Percentiles rank a stretch among this genome's conserved stretches.
Evolutionary conservation across 2,888 invertebrate genomes (phyloP).

Genomic region (Bhutanitis thaidina): DNA sequence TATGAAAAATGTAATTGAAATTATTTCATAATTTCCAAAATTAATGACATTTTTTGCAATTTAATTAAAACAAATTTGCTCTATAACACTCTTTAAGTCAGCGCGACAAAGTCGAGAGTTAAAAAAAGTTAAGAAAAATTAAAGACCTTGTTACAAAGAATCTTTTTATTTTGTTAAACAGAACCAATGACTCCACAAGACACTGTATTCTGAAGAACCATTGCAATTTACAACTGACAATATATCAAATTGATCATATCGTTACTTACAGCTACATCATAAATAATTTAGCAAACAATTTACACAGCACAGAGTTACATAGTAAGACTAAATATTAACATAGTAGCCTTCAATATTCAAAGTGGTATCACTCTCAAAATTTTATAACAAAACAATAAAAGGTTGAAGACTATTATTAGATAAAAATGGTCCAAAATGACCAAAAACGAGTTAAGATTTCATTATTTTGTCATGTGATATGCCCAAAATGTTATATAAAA

Average conservation of each 20-base stretch:
- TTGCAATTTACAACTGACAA: conserved; percentile 45
- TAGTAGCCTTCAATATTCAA: conserved; percentile 4
- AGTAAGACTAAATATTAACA: conserved; percentile 12
- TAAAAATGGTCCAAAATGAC: conserved; percentile 19
- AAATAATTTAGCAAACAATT: conserved; percentile 68
- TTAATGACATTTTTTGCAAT: too few relatives aligned
- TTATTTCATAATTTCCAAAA: too few relatives aligned
- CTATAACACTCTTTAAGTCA: too few relatives aligned
- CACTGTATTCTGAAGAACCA: conserved; percentile 40
- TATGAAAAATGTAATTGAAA: too few relatives aligned
- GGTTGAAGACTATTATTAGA: neutral
- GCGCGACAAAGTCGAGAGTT: too few relatives aligned
- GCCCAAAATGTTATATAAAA: neutral
- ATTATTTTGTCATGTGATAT: conserved; percentile 16
- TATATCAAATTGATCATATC: conserved; percentile 45
- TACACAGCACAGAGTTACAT: conserved; percentile 54
- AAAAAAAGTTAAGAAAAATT: neutral
- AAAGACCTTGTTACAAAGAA: conserved; percentile 42
- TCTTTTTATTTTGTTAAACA: conserved; percentile 61
- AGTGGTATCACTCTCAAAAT: neutral
- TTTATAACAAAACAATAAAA: neutral
- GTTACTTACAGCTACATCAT: conserved; percentile 53
- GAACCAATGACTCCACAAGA: conserved; percentile 45
- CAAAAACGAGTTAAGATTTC: conserved; percentile 24
- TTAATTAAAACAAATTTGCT: too few relatives aligned